Percentiles rank a stretch among this genome's conserved stretches.
These are phyloP conservation scores for Drosophila ananassae DNA, from an alignment of 1,140 invertebrate species.

Conservation along the genomic window DNA sequence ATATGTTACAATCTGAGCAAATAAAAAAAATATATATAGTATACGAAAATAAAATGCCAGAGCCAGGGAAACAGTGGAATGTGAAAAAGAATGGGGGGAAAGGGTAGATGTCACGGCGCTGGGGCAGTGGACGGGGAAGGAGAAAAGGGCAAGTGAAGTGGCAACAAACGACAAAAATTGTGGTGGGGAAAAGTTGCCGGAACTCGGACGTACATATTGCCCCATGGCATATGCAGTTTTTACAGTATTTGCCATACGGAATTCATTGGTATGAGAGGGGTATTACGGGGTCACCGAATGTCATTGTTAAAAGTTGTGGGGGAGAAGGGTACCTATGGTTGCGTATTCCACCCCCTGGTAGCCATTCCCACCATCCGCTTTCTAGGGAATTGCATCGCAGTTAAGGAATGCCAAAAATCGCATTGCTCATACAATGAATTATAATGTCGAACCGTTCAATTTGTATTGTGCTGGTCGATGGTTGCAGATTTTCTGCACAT, in stretches of 20 bases:
- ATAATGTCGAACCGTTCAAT: conserved; percentile 71
- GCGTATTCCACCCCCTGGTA: not conserved
- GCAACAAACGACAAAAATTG: conserved; percentile 64
- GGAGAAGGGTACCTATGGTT: not conserved
- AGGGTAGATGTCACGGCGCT: not conserved
- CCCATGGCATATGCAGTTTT: conserved; percentile 45
- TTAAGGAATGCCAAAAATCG: conserved; percentile 64
- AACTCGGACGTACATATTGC: conserved; percentile 27
- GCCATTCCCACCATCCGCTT: conserved; percentile 5
- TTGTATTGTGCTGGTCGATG: conserved; percentile 49
- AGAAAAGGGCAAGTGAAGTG: conserved; percentile 35
- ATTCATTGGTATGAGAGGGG: not conserved
- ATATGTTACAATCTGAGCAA: conserved; percentile 60
- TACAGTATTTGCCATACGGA: conserved; percentile 25
- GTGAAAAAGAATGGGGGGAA: conserved; percentile 10
- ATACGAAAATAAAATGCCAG: conserved; percentile 2
- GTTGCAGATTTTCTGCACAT: not conserved
- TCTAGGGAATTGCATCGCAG: conserved; percentile 21
- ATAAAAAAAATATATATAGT: conserved; percentile 43
- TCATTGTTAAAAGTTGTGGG: conserved; percentile 64
- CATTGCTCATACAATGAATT: conserved; percentile 64
- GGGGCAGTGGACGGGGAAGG: not conserved
- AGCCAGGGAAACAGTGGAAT: not conserved
- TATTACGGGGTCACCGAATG: conserved; percentile 30
- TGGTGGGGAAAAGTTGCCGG: conserved; percentile 34